Evolutionary conservation across 92 coral and sea anemone species (phyloP), one percentile per base, ranked within the genome.

Genomic region (Palythoa grandiflora): DNA sequence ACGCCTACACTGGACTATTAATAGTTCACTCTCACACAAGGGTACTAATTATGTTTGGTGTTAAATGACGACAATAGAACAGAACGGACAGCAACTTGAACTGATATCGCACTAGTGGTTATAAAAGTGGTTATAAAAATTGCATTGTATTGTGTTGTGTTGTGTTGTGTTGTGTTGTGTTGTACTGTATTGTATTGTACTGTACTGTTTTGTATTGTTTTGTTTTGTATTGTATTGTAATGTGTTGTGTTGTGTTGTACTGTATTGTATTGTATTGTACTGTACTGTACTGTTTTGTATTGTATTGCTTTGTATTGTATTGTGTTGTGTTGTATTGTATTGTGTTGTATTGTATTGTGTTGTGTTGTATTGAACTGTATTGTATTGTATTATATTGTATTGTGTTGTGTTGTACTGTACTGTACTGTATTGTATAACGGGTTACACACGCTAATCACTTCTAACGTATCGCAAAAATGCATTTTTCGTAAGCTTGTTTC

Each of bases 1-100:
- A 96, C 98, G 68, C 95, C 94, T 21, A 92, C 95, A 65, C 95
- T 95, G 9, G 99, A 97, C 99, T 97, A 66, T 38, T 83, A 68
- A 52, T 15, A 60, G 79, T 5, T 28, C 36, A 36, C n/a, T 61
- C 52, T 39, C 28, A 73, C n/a, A 7, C 37, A 78, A 76, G 38
- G 40, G 37, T 1, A 17, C n/a, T 28, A 28, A 28, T 28, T 28
- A 28, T 28, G 50, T 44, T 44, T 44, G 50, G 50, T 44, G 50
- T 44, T 44, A 8, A 44, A 44, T 44, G 3, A 44, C 6, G 50
- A 44, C 50, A 44, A 44, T 8, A 44, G 50, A 44, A 44, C 50
- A 44, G 50, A 44, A 44, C 6, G 50, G 7, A 44, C 50, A 4
- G 50, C 50, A 44, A 44, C 50, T 44, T 8, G 50, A 44, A 8